A percentile compares a stretch with the other conserved stretches of the same genome.
Evolutionary conservation across 2,113 vertebrate genomes (phyloP).

Genomic region (Fregata magnificens): DNA sequence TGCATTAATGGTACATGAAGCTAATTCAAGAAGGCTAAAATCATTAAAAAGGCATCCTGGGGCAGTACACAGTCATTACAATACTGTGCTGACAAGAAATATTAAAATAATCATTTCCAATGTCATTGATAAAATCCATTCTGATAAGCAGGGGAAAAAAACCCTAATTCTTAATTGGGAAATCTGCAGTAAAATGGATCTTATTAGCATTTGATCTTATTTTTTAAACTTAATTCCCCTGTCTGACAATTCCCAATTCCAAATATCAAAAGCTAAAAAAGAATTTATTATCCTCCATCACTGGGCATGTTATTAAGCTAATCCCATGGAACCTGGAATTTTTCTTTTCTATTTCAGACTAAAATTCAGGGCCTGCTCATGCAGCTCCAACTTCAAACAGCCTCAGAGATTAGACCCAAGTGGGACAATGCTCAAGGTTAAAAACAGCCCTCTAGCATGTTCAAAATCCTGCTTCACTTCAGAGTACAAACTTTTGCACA

Average conservation of each 20-base stretch:
- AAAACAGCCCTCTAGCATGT: not conserved
- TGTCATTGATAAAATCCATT: constrained; percentile 68
- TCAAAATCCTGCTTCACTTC: not conserved
- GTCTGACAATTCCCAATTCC: not conserved
- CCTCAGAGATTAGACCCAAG: not conserved
- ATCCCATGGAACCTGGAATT: not conserved
- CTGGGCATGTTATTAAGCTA: rapidly evolving
- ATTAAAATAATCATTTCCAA: constrained; percentile 75
- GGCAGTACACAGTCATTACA: constrained; percentile 66
- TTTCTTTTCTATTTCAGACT: not conserved
- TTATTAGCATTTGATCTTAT: not conserved
- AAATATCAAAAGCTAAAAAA: not conserved
- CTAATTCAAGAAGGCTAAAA: constrained; percentile 74
- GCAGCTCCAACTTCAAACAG: not conserved
- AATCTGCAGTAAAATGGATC: not conserved
- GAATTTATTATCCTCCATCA: rapidly evolving
- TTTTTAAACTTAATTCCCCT: not conserved
- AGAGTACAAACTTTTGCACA: not conserved
- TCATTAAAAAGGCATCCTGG: constrained; percentile 71
- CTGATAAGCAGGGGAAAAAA: not conserved
- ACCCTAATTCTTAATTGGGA: not conserved
- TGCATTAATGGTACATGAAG: constrained; percentile 73
- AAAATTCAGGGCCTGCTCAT: not conserved
- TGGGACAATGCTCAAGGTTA: not conserved
- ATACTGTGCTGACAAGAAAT: constrained; percentile 29